Base-by-base conservation (phyloP, 2,113 vertebrate species). In the Chauna torquata region DNA sequence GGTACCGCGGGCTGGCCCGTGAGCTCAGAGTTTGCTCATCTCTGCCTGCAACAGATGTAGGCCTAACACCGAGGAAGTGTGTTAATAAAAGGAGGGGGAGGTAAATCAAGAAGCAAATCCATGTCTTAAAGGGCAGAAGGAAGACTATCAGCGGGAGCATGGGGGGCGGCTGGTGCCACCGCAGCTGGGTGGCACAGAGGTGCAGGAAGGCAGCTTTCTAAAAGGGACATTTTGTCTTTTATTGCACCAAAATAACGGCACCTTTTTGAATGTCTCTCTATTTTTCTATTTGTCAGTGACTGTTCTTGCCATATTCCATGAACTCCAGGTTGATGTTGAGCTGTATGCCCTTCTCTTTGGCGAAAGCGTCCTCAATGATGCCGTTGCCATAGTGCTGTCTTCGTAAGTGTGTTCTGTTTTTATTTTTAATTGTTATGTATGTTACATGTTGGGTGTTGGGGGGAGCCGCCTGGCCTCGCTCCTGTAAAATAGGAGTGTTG, bases 281-380 rank as follows among this genome's bases (percentile, higher is more conserved):
- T 97, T 96, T 96, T 97, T 93, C 65, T 96, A 24, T 95, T 94
- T 96, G 94, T 66, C 97, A 99, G 99, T 99, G 98, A 99, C 99
- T 8, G 99, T 99, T 62, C 98, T 99, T 97, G 99, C 99, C 87
- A 99, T 99, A 97, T 99, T 99, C 98, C 99, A 99, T 16, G 99
- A 99, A 94, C 99, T 99, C 95, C 99, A 99, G 94, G 99, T 99
- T 9, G 99, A 99, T 75, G 99, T 99, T 75, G 99, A 99, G 96
- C 98, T 99, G 52, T 99, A 99, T 34, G 99, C 99, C 5, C 97
- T 99, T 91, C 98, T 99, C 84, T 99, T 99, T 97, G 99, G 99
- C 20, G 99, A 99, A 95, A 99, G 99, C 20, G 99, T 99, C 76
- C 99, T 99, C 91, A 99, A 99, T 28, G 99, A 99, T 91, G 99